phyloP scores from a whole-genome alignment of 1,140 invertebrate species.

The Penaeus indicus region DNA sequence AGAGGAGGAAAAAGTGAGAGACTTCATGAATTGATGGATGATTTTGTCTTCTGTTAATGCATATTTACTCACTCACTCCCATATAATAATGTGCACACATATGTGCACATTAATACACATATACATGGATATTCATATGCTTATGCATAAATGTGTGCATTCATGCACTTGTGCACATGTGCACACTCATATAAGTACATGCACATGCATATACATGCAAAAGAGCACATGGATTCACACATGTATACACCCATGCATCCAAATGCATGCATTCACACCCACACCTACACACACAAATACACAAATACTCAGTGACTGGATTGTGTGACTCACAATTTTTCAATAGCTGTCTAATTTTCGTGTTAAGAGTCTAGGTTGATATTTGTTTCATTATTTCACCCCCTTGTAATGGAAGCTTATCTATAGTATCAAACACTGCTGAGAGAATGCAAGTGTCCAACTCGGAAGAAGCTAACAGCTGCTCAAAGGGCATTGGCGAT shows the following conservation, averaged over 20 bases:
- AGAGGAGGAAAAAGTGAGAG: too few relatives aligned
- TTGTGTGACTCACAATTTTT: not conserved
- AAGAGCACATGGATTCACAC: not conserved
- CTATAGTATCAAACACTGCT: too few relatives aligned
- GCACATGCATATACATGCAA: not conserved
- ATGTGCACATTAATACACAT: too few relatives aligned
- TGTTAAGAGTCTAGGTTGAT: not conserved
- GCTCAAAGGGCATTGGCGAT: too few relatives aligned
- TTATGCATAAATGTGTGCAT: not conserved
- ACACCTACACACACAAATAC: conserved; percentile 1
- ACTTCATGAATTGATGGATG: too few relatives aligned
- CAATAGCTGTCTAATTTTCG: not conserved
- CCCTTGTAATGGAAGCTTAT: too few relatives aligned
- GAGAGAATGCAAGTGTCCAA: too few relatives aligned
- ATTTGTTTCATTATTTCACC: not conserved
- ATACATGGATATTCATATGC: not conserved
- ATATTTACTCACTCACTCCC: too few relatives aligned
- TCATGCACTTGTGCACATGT: not conserved
- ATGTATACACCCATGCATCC: not conserved
- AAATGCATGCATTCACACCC: conserved; percentile 15
- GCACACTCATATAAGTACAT: not conserved
- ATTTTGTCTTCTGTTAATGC: too few relatives aligned
- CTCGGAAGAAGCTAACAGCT: too few relatives aligned
- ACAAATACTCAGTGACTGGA: not conserved
- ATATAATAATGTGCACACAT: too few relatives aligned